A percentile compares a stretch with the other conserved stretches of the same genome.
Conservation (phyloP, 2,113 vertebrate genomes). For the Mastomys coucha region DNA sequence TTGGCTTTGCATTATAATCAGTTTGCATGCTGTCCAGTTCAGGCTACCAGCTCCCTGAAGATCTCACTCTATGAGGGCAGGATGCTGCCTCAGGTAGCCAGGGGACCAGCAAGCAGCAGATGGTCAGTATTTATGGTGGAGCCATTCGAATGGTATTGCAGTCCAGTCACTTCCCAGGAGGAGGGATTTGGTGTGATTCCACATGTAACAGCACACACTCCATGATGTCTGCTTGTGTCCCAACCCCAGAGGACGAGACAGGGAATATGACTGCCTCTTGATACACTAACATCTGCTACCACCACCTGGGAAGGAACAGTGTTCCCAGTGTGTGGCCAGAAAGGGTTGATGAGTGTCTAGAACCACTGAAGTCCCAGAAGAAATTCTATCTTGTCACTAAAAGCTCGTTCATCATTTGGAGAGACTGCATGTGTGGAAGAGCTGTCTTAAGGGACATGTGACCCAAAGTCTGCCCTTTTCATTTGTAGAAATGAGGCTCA, state of each 20-base stretch:
- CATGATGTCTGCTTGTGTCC: neutral
- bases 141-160: neutral
- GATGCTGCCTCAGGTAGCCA: neutral
- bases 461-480: neutral
- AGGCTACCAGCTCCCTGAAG: neutral
- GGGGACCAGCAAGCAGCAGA: neutral
- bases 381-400: neutral
- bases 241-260: neutral
- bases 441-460: neutral
- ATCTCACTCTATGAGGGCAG: neutral
- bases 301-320: neutral
- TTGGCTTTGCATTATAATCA: neutral
- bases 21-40: neutral
- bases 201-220: rapidly evolving
- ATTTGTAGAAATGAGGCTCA: neutral
- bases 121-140: neutral
- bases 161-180: neutral
- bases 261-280: neutral
- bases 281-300: neutral
- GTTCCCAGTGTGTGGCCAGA: neutral
- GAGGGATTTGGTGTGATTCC: neutral
- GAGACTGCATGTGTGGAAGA: neutral
- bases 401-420: neutral
- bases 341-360: neutral
- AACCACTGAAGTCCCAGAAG: neutral